A percentile compares a stretch with the other conserved stretches of the same genome.
Conservation (phyloP, 2,888 invertebrate species). For the Macaria notata region DNA sequence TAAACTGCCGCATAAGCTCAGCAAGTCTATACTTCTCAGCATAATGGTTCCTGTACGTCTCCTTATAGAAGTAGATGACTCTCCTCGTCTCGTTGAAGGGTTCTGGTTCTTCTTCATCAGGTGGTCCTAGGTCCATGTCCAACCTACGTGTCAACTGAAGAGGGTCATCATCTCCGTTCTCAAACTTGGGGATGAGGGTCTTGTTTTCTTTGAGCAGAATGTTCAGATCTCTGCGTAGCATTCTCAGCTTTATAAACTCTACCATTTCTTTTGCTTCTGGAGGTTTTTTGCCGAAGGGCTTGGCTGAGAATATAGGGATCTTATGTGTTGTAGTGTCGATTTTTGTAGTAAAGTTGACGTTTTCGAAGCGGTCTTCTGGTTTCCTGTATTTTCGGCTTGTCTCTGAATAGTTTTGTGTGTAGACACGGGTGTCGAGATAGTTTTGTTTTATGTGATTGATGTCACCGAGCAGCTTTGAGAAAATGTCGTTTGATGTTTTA, state of each 20-base stretch:
- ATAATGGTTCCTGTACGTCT: neutral
- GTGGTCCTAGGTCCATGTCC: neutral
- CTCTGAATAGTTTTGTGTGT: too few species aligned
- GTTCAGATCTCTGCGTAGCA: constrained; percentile 27
- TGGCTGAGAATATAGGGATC: too few species aligned
- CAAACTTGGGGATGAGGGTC: constrained; percentile 34
- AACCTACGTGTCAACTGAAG: constrained; percentile 29
- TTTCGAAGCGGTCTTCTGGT: too few species aligned
- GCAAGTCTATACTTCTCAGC: constrained; percentile 9
- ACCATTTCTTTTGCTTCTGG: neutral
- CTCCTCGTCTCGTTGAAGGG: neutral
- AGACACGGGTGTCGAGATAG: too few species aligned
- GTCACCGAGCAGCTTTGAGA: too few species aligned
- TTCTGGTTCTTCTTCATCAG: neutral
- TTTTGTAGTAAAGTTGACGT: too few species aligned
- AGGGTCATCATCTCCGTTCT: constrained; percentile 32
- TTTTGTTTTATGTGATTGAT: too few species aligned
- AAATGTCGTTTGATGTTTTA: too few species aligned
- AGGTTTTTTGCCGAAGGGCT: too few species aligned
- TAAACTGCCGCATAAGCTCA: constrained; percentile 46
- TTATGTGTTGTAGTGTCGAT: too few species aligned
- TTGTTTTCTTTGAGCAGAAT: constrained; percentile 23
- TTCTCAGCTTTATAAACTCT: constrained; percentile 11
- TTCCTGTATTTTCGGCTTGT: too few species aligned
- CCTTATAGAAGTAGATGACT: neutral